Conservation (phyloP, 2,888 invertebrate species). For the Celastrina argiolus region DNA sequence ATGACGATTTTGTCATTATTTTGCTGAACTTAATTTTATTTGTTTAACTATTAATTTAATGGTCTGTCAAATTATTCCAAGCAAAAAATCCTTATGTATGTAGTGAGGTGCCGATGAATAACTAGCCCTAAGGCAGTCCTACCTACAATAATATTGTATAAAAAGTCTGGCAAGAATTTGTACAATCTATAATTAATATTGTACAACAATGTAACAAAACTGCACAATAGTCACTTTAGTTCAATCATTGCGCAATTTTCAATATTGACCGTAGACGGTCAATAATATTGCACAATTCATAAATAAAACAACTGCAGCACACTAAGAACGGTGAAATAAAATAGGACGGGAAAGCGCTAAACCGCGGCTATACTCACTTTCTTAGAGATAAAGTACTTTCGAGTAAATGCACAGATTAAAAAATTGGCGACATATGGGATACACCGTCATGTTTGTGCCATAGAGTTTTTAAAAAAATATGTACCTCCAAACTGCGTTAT, state of each 20-base stretch:
- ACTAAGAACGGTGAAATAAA: neutral
- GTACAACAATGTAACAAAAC: no score
- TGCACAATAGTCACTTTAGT: no score
- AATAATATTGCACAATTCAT: no score
- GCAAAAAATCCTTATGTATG: neutral
- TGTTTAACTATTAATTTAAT: neutral
- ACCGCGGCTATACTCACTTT: neutral
- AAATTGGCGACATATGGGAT: neutral
- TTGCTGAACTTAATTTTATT: neutral
- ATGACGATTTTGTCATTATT: neutral
- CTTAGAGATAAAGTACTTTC: neutral
- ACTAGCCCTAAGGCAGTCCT: no score
- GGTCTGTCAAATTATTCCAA: neutral
- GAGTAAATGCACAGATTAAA: neutral
- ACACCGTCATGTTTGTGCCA: neutral
- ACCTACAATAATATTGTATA: no score
- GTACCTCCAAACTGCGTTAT: conserved; percentile 94
- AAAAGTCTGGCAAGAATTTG: no score
- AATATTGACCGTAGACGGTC: no score
- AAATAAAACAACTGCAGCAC: neutral
- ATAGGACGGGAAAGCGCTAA: neutral
- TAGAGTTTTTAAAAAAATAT: conserved; percentile 29
- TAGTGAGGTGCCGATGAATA: neutral
- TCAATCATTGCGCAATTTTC: no score
- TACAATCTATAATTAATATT: no score